Base-by-base conservation (phyloP, 2,888 invertebrate species). In the Chalcis sispes region DNA sequence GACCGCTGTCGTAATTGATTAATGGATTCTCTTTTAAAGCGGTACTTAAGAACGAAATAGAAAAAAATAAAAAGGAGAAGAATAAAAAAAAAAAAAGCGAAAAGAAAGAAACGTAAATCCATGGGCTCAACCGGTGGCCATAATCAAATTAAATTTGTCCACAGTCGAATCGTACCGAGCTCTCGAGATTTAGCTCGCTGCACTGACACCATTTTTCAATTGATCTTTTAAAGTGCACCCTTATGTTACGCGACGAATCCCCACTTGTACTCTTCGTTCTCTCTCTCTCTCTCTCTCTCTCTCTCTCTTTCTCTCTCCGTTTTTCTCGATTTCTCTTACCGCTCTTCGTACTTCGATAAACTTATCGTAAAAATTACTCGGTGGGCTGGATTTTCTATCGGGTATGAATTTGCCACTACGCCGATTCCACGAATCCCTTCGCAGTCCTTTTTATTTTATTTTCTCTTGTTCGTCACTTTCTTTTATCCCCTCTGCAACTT, bases 171-270 rank as follows among this genome's bases (percentile, higher is more conserved):
- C 72, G 52, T 65, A 66, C 64, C 40, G 42, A 8, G 54, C 20
- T 8, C 32, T 50, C 42, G 42, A 58, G 10, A 36, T 20, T 20
- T 42, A 8, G 2, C 42, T 15, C n/a, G 25, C 25, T n/a, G 29
- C 52, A 62, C 56, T 54, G 18, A 42, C n/a, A n/a, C 67, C 64
- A 69, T 72, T 77, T 77, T 75, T 77, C 78, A 78, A 78, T 78
- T 65, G 78, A 78, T 78, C 69, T 61, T 78, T 78, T 75, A 75
- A 78, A 75, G 77, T 75, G 64, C 72, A 62, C 72, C 75, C 78
- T 77, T 77, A 74, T 72, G 77, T 61, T 52, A 58, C 65, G 54
- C 36, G 46, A 18, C 29, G 52, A 59, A 10, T 42, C 61, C 58
- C 58, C 40, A n/a, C 27, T 54, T 40, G 23, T 36, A 20, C 25